Evolutionary conservation across 2,113 vertebrate species (phyloP).

Genomic region (Tinamus guttatus): DNA sequence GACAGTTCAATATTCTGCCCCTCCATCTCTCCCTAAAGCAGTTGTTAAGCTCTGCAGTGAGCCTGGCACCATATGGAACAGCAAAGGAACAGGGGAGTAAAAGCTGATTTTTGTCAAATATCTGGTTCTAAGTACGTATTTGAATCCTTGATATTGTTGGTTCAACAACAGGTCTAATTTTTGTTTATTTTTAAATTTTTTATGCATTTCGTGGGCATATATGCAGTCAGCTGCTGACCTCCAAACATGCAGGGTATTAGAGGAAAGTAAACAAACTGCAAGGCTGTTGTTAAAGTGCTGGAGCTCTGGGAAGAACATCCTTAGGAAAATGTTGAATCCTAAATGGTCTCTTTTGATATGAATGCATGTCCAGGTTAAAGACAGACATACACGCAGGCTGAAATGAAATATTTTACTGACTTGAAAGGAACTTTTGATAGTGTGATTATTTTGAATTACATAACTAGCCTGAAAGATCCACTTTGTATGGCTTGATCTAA

Average conservation of each 20-base stretch:
- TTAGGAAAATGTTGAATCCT: not conserved
- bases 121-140: not conserved
- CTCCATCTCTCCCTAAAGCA: not conserved
- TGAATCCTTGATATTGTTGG: not conserved
- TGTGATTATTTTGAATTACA: not conserved
- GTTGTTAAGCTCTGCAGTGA: not conserved
- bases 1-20: not conserved
- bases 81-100: not conserved
- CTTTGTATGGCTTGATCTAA: not conserved
- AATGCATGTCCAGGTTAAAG: not conserved
- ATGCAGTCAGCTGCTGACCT: not conserved
- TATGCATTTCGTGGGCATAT: not conserved
- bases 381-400: not conserved
- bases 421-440: not conserved
- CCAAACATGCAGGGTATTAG: not conserved
- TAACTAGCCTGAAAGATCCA: not conserved
- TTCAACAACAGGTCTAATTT: not conserved
- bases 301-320: not conserved
- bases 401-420: not conserved
- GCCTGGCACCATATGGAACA: not conserved
- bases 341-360: not conserved
- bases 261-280: not conserved
- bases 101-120: not conserved
- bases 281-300: not conserved
- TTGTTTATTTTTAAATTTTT: not conserved